Percentiles rank a stretch among this genome's conserved stretches.
These are phyloP conservation scores for Actias luna DNA, from an alignment of 2,888 invertebrate genomes.

Conservation along the genomic window DNA sequence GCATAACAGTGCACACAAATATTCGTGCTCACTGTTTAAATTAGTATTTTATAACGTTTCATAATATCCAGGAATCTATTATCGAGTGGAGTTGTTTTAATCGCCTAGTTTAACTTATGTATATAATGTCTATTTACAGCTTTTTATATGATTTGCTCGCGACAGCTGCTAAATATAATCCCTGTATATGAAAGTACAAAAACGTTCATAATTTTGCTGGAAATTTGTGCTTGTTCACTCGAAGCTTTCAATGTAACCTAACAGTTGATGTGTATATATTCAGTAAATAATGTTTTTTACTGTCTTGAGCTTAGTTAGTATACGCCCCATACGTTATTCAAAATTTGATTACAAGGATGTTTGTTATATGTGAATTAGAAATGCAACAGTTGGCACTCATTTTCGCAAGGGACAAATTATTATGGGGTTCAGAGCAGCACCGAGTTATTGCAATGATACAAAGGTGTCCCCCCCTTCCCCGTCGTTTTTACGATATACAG, in stretches of 20 bases:
- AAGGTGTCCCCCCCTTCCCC: neutral
- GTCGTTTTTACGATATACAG: slow-evolving; percentile 57
- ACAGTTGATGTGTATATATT: neutral
- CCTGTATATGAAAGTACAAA: neutral
- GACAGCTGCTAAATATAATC: neutral
- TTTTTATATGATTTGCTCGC: neutral
- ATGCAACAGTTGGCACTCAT: slow-evolving; percentile 1
- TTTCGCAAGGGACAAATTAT: slow-evolving; percentile 3
- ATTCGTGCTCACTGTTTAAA: neutral
- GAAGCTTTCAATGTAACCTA: slow-evolving; percentile 3
- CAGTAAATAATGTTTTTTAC: neutral
- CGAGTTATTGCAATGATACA: neutral
- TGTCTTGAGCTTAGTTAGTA: neutral
- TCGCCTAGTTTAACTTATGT: neutral
- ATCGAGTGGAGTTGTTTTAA: too few relatives aligned
- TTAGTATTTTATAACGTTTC: too few relatives aligned
- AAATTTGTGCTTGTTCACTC: neutral
- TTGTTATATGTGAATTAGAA: neutral
- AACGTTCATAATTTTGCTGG: neutral
- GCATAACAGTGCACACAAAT: neutral
- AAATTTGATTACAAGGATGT: neutral
- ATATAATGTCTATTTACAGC: neutral
- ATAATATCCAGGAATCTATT: too few relatives aligned
- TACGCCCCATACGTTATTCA: neutral
- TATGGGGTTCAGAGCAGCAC: neutral